Base-by-base conservation (phyloP, 2,888 invertebrate species). In the Coenonympha glycerion region DNA sequence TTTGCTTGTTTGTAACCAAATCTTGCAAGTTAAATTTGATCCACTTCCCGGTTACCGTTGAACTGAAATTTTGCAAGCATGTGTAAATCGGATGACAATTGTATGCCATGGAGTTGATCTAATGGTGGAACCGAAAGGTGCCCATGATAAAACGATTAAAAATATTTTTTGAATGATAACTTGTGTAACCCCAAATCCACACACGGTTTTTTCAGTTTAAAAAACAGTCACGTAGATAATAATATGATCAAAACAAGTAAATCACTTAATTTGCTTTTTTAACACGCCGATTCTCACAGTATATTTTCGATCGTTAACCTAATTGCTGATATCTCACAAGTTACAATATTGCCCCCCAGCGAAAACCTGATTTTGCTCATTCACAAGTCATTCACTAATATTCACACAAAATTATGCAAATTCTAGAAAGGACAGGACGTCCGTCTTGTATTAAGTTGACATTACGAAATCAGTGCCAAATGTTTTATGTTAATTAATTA, bases 391-490 rank as follows among this genome's bases (percentile, higher is more conserved):
- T 45, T 34, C 45, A 45, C 9, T 8, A 42, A 66, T n/a, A 68
- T 61, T 61, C 58, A 64, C 59, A 54, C 54, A 53, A 55, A 58
- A 64, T 69, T 77, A 81, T 81, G 77, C 58, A 71, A 76, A 80
- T 77, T 57, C 60, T 55, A 58, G 61, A 64, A 65, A 71, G 73
- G 67, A 66, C 73, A 78, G 80, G 82, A 83, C 71, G 69, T 84
- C 82, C 82, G 81, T 66, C 69, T 39, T 8, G 36, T 47, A 51
- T 47, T 57, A 53, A 55, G 52, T 47, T 57, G 54, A 55, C 49
- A 52, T 55, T 58, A 53, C 52, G 57, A 56, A 57, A 55, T 53
- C 44, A 52, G 49, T 59, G 54, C n/a, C 2, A 51, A 49, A 56
- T 48, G 46, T 53, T 45, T 49, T 58, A 55, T 60, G 57, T 52